Evolutionary conservation across 2,888 invertebrate genomes (phyloP).

Genomic region (Brachyopa scutellaris): DNA sequence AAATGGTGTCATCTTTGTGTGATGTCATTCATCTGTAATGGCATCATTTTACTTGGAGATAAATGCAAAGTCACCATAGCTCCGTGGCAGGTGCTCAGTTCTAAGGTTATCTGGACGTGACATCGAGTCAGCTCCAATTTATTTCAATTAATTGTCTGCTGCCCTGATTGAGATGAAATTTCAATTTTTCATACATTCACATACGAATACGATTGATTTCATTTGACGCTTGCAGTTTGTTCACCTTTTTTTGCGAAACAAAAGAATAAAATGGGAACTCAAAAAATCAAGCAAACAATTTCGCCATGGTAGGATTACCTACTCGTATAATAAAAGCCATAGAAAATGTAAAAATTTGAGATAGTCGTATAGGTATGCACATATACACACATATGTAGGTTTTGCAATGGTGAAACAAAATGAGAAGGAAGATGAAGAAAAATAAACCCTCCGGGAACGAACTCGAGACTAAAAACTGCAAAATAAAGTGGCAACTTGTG

Average conservation of each 20-base stretch:
- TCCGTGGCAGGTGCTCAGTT: constrained; percentile 39
- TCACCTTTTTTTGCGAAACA: constrained; percentile 26
- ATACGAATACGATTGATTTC: neutral
- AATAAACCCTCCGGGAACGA: constrained; percentile 35
- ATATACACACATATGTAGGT: too few relatives aligned
- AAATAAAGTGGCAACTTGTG: constrained; percentile 63
- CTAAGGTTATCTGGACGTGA: constrained; percentile 47
- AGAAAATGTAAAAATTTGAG: constrained; percentile 39
- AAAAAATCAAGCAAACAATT: constrained; percentile 4
- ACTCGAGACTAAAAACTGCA: constrained; percentile 56
- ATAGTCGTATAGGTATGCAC: constrained; percentile 17
- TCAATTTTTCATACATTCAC: neutral
- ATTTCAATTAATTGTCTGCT: constrained; percentile 51
- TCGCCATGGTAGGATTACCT: too few relatives aligned
- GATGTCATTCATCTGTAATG: constrained; percentile 67
- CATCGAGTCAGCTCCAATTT: constrained; percentile 41
- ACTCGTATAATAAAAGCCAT: too few relatives aligned
- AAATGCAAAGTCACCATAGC: neutral
- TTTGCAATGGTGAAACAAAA: constrained; percentile 4
- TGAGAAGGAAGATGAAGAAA: neutral
- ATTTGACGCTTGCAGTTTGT: constrained; percentile 27
- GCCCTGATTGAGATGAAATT: constrained; percentile 49
- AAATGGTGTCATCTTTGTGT: constrained; percentile 48
- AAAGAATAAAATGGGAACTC: neutral
- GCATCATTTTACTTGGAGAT: constrained; percentile 33